Evolutionary conservation across 2,888 invertebrate genomes (phyloP).

Genomic region (Macrophya annulata): DNA sequence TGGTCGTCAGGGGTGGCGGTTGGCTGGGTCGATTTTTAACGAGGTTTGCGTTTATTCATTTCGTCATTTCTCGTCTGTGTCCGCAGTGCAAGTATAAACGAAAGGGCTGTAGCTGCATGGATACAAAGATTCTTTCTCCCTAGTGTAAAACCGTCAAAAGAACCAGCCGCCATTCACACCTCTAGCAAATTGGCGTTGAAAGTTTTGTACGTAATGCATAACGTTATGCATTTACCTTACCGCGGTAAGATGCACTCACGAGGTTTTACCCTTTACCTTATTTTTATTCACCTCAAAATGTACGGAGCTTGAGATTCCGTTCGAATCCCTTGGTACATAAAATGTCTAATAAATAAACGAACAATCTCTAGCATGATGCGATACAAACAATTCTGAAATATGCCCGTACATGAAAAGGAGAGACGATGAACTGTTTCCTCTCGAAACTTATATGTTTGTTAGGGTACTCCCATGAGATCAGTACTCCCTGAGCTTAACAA

Average conservation of each 20-base stretch:
- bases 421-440: background rate
- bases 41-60: background rate
- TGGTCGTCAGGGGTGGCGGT: background rate
- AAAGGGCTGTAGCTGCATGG: background rate
- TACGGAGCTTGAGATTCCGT: background rate
- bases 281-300: background rate
- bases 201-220: background rate
- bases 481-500: background rate
- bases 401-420: background rate
- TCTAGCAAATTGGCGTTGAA: background rate
- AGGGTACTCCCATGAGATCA: background rate
- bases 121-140: background rate
- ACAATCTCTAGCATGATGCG: background rate
- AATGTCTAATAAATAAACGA: background rate
- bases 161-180: background rate
- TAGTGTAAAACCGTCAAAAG: background rate
- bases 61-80: background rate
- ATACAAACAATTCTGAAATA: background rate
- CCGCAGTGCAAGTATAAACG: background rate
- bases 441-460: background rate
- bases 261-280: background rate
- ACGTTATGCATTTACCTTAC: background rate
- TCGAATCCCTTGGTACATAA: background rate
- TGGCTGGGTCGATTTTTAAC: slow-evolving; percentile 1
- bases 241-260: background rate